A percentile compares a stretch with the other conserved stretches of the same genome.
phyloP scores from a whole-genome alignment of 35 echinoderm and acorn worm genomes.

The Lytechinus variegatus region DNA sequence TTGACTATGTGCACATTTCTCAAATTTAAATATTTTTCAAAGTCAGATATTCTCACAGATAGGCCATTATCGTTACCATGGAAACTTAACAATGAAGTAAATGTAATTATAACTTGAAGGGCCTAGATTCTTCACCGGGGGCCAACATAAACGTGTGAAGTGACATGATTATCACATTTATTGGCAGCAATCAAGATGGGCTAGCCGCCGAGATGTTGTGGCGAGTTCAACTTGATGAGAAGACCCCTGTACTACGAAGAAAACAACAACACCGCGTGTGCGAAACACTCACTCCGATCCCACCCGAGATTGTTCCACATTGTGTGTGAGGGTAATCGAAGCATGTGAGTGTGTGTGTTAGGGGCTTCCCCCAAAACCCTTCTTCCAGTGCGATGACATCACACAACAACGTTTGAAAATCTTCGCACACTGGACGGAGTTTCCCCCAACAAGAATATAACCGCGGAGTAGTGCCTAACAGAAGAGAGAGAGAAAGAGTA shows the following conservation, averaged over 20 bases:
- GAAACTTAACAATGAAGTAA: no score
- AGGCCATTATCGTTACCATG: no score
- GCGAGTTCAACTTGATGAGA: not conserved
- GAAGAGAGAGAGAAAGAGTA: conserved; percentile 8
- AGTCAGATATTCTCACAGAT: no score
- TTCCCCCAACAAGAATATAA: not conserved
- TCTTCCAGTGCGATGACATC: conserved; percentile 21
- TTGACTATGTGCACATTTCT: no score
- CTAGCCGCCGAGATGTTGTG: not conserved
- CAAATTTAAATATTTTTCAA: no score
- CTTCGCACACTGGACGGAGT: conserved; percentile 37
- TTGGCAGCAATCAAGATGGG: no score
- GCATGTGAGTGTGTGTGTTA: not conserved
- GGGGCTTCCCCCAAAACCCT: conserved; percentile 32
- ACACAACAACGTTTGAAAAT: conserved; percentile 28
- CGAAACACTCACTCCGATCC: not conserved
- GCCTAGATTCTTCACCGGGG: no score
- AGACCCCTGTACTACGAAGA: not conserved
- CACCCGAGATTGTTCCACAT: not conserved
- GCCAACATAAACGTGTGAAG: no score
- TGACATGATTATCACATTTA: no score
- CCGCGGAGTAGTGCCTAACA: not conserved
- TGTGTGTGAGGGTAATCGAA: not conserved
- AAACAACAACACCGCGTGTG: conserved; percentile 6
- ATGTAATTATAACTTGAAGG: no score